Percentiles rank a stretch among this genome's conserved stretches.
Conservation (phyloP, 2,888 invertebrate genomes). For the Sarcophaga carnaria region DNA sequence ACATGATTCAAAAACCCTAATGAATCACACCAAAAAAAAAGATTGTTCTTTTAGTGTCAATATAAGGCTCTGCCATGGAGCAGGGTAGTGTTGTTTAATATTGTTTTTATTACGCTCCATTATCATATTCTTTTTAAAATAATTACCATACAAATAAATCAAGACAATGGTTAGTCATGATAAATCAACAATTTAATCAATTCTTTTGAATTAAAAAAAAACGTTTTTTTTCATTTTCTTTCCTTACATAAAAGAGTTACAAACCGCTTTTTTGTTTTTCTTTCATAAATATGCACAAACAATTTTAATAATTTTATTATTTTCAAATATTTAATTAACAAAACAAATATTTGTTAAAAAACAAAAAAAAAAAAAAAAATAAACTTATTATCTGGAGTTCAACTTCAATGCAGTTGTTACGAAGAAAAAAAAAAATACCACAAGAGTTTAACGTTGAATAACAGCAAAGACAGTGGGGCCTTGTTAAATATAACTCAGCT, state of each 20-base stretch:
- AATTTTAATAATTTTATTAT: conserved; percentile 54
- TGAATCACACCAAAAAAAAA: too few relatives aligned
- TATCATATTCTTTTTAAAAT: background rate
- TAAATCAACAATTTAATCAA: background rate
- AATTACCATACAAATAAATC: conserved; percentile 20
- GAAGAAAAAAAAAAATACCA: background rate
- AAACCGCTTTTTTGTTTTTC: conserved; percentile 34
- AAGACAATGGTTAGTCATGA: conserved; percentile 13
- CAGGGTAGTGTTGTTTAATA: background rate
- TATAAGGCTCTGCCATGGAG: too few relatives aligned
- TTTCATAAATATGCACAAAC: too few relatives aligned
- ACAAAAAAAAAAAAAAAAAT: conserved; percentile 1
- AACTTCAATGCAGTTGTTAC: background rate
- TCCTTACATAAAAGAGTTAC: background rate
- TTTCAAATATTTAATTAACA: conserved; percentile 52
- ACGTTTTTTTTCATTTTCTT: background rate
- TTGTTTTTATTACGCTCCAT: background rate
- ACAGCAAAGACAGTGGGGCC: background rate
- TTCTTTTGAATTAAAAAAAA: background rate
- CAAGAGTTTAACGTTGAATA: background rate
- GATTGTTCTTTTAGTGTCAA: too few relatives aligned
- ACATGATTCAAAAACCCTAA: too few relatives aligned
- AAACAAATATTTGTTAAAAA: conserved; percentile 47
- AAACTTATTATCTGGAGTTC: background rate
- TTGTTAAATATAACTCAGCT: background rate